A percentile compares a stretch with the other conserved stretches of the same genome.
Evolutionary conservation across 2,797 vertebrate species (phyloP).

Genomic region (Yasuhikotakia modesta): DNA sequence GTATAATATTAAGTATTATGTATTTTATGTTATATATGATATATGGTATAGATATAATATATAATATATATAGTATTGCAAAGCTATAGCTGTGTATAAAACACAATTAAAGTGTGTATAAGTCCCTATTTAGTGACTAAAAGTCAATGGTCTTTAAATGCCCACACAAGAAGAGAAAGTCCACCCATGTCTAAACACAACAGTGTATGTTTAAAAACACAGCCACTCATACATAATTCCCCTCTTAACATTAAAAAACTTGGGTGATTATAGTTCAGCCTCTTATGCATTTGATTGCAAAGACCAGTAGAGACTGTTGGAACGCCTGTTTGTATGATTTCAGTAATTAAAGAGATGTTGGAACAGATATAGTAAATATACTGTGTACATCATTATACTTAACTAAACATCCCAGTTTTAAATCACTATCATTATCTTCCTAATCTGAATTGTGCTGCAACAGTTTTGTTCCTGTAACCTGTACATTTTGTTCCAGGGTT

Average conservation of each 20-base stretch:
- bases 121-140: no score
- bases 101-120: no score
- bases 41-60: no score
- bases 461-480: constrained; percentile 3
- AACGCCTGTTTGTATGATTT: constrained; percentile 49
- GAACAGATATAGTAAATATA: constrained; percentile 25
- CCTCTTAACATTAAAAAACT: neutral
- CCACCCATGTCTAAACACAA: constrained; percentile 32
- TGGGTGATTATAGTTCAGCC: constrained; percentile 29
- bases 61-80: no score
- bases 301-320: constrained; percentile 61
- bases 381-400: constrained; percentile 37
- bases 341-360: constrained; percentile 46
- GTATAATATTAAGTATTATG: no score
- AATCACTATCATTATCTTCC: neutral
- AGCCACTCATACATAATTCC: constrained; percentile 58
- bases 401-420: constrained; percentile 30
- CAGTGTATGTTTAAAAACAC: constrained; percentile 11
- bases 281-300: constrained; percentile 67
- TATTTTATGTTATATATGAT: no score
- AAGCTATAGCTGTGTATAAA: no score
- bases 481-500: constrained; percentile 14
- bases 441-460: neutral
- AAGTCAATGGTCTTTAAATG: neutral
- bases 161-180: constrained; percentile 43